A percentile compares a stretch with the other conserved stretches of the same genome.
Evolutionary conservation across 2,888 invertebrate species (phyloP).

Genomic region (Anagyrus pseudococci): DNA sequence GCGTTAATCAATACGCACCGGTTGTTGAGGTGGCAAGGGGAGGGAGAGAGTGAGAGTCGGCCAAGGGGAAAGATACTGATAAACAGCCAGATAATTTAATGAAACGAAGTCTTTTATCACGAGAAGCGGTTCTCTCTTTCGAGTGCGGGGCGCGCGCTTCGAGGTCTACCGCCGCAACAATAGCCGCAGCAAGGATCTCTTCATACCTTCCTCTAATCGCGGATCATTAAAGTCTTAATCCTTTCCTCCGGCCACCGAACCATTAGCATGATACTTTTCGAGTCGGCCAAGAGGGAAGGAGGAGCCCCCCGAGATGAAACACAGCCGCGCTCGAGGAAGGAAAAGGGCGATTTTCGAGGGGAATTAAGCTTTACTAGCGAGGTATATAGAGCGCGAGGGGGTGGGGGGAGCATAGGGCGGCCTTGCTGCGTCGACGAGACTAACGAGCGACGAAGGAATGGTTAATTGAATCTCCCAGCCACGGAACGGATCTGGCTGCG

Average conservation of each 20-base stretch:
- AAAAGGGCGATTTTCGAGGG: conserved; percentile 16
- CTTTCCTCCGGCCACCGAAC: background rate
- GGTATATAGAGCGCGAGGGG: background rate
- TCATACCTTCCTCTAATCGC: background rate
- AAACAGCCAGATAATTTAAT: no score
- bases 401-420: background rate
- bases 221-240: background rate
- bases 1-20: no score
- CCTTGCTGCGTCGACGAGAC: conserved; percentile 12
- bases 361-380: conserved; percentile 23
- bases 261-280: background rate
- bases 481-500: conserved; percentile 25
- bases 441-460: conserved; percentile 37
- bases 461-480: conserved; percentile 36
- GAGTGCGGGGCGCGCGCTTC: no score
- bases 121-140: no score
- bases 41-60: no score
- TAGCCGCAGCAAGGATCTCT: background rate
- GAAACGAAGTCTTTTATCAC: no score
- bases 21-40: no score
- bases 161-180: background rate
- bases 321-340: background rate
- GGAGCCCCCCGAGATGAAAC: no score
- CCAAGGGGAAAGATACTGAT: no score
- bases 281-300: background rate